Evolutionary conservation across 1,140 invertebrate genomes (phyloP).

Genomic region (Caenorhabditis elegans): WBcel235 BX284604.4:5443501-5444000

Average conservation of each 20-base stretch:
- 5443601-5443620: too few species aligned
- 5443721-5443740: slow-evolving; percentile 75
- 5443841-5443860: slow-evolving; percentile 61
- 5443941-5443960: slow-evolving; percentile 68
- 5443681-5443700: not conserved
- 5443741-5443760: slow-evolving; percentile 73
- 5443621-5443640: too few species aligned
- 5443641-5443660: too few species aligned
- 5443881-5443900: slow-evolving; percentile 70
- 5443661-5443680: not conserved
- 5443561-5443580: too few species aligned
- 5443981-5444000: too few species aligned
- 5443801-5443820: slow-evolving; percentile 45
- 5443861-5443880: slow-evolving; percentile 82
- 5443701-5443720: slow-evolving; percentile 73
- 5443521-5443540: too few species aligned
- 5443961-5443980: not conserved
- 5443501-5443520: too few species aligned
- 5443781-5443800: slow-evolving; percentile 70
- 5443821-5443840: slow-evolving; percentile 32
- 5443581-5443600: too few species aligned
- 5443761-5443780: slow-evolving; percentile 72
- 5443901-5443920: slow-evolving; percentile 52
- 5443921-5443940: slow-evolving; percentile 59
- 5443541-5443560: too few species aligned